Evolutionary conservation across 2,113 vertebrate species (phyloP).

Genomic region (Leucopternis melanops): DNA sequence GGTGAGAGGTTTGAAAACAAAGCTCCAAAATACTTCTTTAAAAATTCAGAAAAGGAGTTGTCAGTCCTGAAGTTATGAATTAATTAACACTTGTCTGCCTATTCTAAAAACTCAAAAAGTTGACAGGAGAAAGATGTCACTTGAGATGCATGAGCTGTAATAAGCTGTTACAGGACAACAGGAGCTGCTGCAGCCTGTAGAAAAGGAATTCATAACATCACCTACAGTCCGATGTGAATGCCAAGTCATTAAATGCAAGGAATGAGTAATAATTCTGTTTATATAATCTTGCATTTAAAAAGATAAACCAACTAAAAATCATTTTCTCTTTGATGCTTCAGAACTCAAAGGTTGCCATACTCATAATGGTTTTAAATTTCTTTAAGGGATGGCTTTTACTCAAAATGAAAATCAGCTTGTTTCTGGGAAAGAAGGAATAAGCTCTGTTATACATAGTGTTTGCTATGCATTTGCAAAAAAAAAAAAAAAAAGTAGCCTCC

Average conservation of each 20-base stretch:
- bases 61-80: neutral
- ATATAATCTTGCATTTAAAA: neutral
- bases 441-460: neutral
- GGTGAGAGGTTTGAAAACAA: neutral
- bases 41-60: neutral
- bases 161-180: neutral
- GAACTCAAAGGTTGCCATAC: neutral
- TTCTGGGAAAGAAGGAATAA: neutral
- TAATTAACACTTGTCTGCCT: neutral
- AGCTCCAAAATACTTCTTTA: neutral
- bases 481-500: neutral
- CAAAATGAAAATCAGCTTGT: neutral
- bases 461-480: neutral
- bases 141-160: neutral
- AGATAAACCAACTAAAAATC: neutral
- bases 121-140: neutral
- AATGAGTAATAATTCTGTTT: neutral
- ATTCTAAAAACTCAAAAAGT: neutral
- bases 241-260: neutral
- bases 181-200: neutral
- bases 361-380: neutral
- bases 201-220: neutral
- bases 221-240: neutral
- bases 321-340: neutral
- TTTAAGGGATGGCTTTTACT: neutral